Evolutionary conservation across 2,888 invertebrate genomes (phyloP).

Genomic region (Drosophila peninsularis): DNA sequence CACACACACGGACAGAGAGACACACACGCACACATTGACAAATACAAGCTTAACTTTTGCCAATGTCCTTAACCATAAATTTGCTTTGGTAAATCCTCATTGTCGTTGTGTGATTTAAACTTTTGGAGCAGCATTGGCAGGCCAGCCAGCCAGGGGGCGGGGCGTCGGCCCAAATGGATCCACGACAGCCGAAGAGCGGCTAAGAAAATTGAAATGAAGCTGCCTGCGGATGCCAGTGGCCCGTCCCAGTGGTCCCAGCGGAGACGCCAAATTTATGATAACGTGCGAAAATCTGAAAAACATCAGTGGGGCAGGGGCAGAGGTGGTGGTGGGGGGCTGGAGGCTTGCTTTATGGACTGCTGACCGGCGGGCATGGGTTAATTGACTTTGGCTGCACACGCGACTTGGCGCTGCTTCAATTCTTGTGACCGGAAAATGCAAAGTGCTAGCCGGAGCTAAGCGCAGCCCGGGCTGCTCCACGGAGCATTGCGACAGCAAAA

Average conservation of each 20-base stretch:
- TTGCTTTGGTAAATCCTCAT: conserved; percentile 81
- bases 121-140: conserved; percentile 63
- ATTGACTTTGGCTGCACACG: conserved; percentile 59
- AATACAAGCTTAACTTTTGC: conserved; percentile 69
- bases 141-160: conserved; percentile 14
- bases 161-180: conserved; percentile 36
- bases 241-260: conserved; percentile 31
- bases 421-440: conserved; percentile 53
- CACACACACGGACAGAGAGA: conserved; percentile 26
- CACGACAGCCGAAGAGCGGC: conserved; percentile 36
- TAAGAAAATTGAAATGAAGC: conserved; percentile 74
- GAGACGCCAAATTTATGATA: conserved; percentile 65
- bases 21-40: conserved; percentile 26
- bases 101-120: conserved; percentile 84
- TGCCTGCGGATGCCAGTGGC: conserved; percentile 18
- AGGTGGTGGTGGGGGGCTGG: not conserved
- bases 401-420: conserved; percentile 61
- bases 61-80: conserved; percentile 82
- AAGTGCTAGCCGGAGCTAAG: too few species aligned
- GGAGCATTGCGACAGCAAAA: conserved; percentile 32
- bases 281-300: conserved; percentile 64
- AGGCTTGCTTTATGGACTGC: conserved; percentile 9
- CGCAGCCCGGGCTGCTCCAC: not conserved
- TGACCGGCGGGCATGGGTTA: conserved; percentile 47
- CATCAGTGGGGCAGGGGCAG: conserved; percentile 8